Evolutionary conservation across 2,113 vertebrate genomes (phyloP).

Genomic region (Carassius auratus): DNA sequence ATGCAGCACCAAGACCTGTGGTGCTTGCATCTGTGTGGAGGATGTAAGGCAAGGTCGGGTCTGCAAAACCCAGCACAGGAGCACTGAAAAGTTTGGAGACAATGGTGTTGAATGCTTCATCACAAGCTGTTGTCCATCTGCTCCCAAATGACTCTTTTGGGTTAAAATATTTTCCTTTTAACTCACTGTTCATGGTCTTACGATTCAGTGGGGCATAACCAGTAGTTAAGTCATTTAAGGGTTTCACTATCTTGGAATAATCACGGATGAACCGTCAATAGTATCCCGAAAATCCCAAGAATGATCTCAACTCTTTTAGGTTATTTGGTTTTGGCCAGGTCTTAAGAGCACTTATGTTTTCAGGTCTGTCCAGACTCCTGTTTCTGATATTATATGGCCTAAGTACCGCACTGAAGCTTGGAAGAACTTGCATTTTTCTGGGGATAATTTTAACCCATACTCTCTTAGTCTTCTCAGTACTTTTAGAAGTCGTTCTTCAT

Average conservation of each 20-base stretch:
- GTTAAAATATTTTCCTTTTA: too few relatives aligned
- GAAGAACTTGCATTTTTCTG: background rate
- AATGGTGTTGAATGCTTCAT: background rate
- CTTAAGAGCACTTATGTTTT: background rate
- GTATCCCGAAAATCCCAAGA: background rate
- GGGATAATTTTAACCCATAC: background rate
- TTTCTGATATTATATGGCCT: background rate
- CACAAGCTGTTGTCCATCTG: background rate
- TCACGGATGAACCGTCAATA: background rate
- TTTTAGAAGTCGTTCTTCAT: background rate
- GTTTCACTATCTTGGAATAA: background rate
- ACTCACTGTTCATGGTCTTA: too few relatives aligned
- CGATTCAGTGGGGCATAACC: background rate
- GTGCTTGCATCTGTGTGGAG: background rate
- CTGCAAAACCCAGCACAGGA: background rate
- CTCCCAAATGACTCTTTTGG: background rate
- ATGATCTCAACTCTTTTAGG: background rate
- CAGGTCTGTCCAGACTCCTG: background rate
- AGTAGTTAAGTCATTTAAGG: background rate
- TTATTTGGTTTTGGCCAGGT: background rate
- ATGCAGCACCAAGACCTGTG: too few relatives aligned
- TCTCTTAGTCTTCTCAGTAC: background rate
- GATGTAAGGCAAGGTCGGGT: background rate
- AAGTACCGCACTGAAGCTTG: background rate
- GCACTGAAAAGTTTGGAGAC: background rate